These are phyloP conservation scores for Reticulitermes speratus DNA, from an alignment of 1,140 invertebrate species.

Conservation along the genomic window DNA sequence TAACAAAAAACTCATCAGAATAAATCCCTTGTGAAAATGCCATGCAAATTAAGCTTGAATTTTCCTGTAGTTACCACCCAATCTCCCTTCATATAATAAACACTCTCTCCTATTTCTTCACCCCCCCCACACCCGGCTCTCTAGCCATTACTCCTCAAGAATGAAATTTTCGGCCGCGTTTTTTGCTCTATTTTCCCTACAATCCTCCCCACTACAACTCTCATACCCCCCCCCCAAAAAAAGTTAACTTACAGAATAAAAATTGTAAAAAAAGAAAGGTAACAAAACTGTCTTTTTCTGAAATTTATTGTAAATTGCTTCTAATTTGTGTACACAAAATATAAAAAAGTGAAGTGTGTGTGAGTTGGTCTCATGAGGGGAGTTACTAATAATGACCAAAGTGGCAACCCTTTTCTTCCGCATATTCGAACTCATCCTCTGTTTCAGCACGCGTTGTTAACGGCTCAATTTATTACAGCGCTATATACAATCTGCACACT, in stretches of 20 bases:
- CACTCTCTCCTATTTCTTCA: neutral
- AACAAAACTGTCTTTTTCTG: neutral
- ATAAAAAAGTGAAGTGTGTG: neutral
- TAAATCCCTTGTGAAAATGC: conserved; percentile 7
- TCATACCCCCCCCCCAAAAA: no score
- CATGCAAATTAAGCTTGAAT: conserved; percentile 7
- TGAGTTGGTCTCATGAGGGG: neutral
- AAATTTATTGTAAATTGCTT: neutral
- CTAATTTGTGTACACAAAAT: neutral
- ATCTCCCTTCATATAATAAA: neutral
- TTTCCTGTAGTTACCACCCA: neutral
- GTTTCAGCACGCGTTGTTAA: no score
- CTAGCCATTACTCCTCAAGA: no score
- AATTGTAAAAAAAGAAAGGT: neutral
- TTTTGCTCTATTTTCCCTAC: neutral
- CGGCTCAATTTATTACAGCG: no score
- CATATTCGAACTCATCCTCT: no score
- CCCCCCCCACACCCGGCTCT: neutral
- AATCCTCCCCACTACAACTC: neutral
- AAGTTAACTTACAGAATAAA: no score
- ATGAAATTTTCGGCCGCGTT: neutral
- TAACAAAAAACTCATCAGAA: conserved; percentile 10
- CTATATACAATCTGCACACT: no score
- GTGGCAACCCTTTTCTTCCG: no score
- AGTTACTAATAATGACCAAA: no score